Evolutionary conservation across 1,140 invertebrate genomes (phyloP).

Genomic region (Polypedilum pembai): DNA sequence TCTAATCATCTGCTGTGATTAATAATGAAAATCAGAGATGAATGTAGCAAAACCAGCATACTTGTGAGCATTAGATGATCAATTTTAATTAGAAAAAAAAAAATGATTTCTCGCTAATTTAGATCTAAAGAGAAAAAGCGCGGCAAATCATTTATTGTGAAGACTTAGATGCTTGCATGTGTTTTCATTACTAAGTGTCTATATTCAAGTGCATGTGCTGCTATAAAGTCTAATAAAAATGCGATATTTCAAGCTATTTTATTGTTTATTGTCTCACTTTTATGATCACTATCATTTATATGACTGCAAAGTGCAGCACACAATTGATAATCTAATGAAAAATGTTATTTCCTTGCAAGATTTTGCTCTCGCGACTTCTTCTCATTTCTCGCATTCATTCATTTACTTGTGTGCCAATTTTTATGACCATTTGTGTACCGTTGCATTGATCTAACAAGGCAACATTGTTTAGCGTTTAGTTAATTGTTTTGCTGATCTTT

Average conservation of each 20-base stretch:
- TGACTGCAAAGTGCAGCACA: not conserved
- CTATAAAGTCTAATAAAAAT: conserved; percentile 20
- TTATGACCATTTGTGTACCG: conserved; percentile 17
- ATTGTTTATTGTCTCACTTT: conserved; percentile 26
- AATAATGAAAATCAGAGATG: not conserved
- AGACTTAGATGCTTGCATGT: not conserved
- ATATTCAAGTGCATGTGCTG: not conserved
- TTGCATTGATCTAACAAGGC: not conserved
- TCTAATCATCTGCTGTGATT: not conserved
- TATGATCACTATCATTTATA: not conserved
- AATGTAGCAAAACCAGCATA: not conserved
- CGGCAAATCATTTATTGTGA: not conserved
- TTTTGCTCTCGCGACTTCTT: not conserved
- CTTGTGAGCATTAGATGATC: not conserved
- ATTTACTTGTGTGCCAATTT: conserved; percentile 8
- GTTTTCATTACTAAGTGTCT: not conserved
- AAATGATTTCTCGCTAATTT: not conserved
- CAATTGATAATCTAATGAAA: conserved; percentile 6
- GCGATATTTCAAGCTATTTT: conserved; percentile 24
- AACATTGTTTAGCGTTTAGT: conserved; percentile 24
- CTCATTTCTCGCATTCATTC: not conserved
- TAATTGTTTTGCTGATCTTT: not conserved
- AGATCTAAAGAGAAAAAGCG: not conserved
- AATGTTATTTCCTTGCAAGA: not conserved
- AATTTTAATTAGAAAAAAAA: conserved; percentile 15